Evolutionary conservation across 2,113 vertebrate species (phyloP).

Genomic region (Paratilapia polleni): DNA sequence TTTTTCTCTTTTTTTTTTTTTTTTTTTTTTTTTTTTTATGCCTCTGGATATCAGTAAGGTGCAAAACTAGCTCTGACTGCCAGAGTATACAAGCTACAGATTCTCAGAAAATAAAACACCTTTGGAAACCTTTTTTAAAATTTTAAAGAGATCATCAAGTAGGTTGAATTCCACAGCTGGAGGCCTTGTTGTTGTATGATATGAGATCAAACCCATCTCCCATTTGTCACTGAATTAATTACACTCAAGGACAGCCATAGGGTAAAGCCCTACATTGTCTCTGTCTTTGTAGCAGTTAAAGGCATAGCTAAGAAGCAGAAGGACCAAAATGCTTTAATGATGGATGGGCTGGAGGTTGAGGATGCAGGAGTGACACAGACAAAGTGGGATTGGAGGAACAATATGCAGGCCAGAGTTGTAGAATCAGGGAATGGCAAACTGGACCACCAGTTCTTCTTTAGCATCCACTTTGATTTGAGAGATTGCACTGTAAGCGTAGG

Average conservation of each 20-base stretch:
- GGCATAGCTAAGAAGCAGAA: slow-evolving; percentile 48
- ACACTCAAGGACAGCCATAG: slow-evolving; percentile 14
- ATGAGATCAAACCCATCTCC: slow-evolving; percentile 12
- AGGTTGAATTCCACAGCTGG: slow-evolving; percentile 16
- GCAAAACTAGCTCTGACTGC: background rate
- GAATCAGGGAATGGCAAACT: slow-evolving; percentile 94
- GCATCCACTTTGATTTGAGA: slow-evolving; percentile 96
- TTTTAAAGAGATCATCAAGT: background rate
- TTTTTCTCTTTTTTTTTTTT: too few species aligned
- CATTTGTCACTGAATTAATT: slow-evolving; percentile 7
- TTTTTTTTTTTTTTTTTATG: background rate
- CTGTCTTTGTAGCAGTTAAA: slow-evolving; percentile 42
- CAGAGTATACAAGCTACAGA: background rate
- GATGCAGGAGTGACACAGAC: slow-evolving; percentile 44
- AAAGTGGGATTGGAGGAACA: slow-evolving; percentile 28
- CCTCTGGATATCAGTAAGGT: slow-evolving; percentile 4
- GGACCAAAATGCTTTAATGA: slow-evolving; percentile 52
- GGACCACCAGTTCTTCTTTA: slow-evolving; percentile 96
- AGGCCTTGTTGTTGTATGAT: slow-evolving; percentile 23
- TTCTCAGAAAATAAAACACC: slow-evolving; percentile 15
- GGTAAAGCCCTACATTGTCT: slow-evolving; percentile 32
- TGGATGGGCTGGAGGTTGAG: slow-evolving; percentile 41
- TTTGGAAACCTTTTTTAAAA: background rate
- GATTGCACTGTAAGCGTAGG: slow-evolving; percentile 95
- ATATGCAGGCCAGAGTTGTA: slow-evolving; percentile 11